Conservation (phyloP, 2,888 invertebrate genomes). For the Callimorpha dominula region DNA sequence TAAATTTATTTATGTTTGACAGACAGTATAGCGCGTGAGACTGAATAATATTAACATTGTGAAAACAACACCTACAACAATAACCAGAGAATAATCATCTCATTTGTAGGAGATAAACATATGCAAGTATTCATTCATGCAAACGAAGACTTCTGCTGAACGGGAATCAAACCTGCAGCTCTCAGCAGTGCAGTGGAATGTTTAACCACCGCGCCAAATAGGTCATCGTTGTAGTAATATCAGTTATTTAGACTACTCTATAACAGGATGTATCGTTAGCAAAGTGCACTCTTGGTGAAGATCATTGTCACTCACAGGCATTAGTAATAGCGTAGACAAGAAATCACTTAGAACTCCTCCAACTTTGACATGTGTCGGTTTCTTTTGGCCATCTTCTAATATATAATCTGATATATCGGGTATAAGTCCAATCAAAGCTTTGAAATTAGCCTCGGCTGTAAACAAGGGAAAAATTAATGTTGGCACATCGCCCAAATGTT, state of each 20-base stretch:
- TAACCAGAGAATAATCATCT: no score
- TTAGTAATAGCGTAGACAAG: constrained; percentile 92
- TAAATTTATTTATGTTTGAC: neutral
- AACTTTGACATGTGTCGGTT: constrained; percentile 91
- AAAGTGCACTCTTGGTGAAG: neutral
- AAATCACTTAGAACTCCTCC: constrained; percentile 91
- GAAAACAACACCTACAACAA: no score
- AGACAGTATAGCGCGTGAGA: no score
- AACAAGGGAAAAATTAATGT: constrained; percentile 39
- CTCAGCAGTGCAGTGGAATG: no score
- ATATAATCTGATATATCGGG: constrained; percentile 90
- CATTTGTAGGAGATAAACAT: no score
- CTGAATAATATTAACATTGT: neutral
- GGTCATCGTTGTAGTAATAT: no score
- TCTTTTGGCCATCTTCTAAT: constrained; percentile 92
- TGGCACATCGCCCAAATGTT: constrained; percentile 11
- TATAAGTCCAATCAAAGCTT: constrained; percentile 93
- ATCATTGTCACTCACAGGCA: constrained; percentile 88
- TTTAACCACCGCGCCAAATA: no score
- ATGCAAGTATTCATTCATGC: no score
- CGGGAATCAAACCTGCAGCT: no score
- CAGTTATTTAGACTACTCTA: no score
- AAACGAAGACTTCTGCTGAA: no score
- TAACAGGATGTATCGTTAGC: no score
- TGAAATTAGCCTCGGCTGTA: constrained; percentile 97